Evolutionary conservation across 1,140 invertebrate species (phyloP), one percentile per base, ranked within the genome.

Genomic region (Mya arenaria): DNA sequence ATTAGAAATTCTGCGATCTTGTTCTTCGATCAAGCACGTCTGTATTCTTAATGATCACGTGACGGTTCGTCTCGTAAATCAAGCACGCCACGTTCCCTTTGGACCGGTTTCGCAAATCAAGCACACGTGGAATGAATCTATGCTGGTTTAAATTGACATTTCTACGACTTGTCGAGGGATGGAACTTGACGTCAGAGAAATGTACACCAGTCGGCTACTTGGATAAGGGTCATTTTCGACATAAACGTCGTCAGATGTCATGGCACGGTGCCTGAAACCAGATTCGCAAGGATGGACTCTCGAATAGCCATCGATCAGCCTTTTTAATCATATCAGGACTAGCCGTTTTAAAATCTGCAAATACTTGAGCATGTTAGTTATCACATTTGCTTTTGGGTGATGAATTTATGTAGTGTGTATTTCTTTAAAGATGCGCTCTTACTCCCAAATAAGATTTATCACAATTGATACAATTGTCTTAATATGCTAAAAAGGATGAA

Each of bases 61-160:
- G 66, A 72, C 36, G 68, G 39, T 44, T 32, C 52, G 55, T 37
- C 56, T 82, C 69, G 41, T 82, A 82, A 82, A 82, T 82, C 69
- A 82, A 74, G 69, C 55, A 39, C 68, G 60, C 39, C 37, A 23
- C 39, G 69, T 73, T 80, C 77, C 79, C 79, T 56, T 66, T 36
- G 62, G 79, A 73, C 79, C 39, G 58, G 71, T 63, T 44, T 5
- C 44, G 60, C 69, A 66, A 74, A 73, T 74, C 69, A 73, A 73
- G 41, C 79, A 69, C 79, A 69, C 79, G 68, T 73, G 68, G 69
- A 73, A 82, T 74, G 60, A 73, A 72, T 65, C 79, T 48, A 73
- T 56, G 41, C 62, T 65, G 69, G 79, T 58, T 56, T 73, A 39
- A 73, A 74, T 82, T 82, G 79, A 82, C 79, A 73, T 82, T 82